phyloP scores from a whole-genome alignment of 2,113 vertebrate species.

The Cyprinodon brontotheroides region DNA sequence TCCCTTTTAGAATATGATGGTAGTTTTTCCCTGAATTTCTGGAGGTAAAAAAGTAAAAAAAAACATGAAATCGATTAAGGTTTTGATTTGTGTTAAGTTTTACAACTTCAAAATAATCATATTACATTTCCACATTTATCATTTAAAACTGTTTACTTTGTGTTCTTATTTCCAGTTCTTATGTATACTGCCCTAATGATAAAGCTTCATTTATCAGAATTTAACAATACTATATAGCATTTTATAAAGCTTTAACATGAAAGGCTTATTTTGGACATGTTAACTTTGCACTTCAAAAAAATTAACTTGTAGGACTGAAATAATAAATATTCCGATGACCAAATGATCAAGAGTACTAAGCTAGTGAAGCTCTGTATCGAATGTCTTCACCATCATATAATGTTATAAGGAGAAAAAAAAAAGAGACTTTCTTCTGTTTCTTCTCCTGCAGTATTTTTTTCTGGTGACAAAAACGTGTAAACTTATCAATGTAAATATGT shows the following conservation, averaged over 20 bases:
- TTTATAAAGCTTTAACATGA: too few species aligned
- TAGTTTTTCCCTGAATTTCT: conserved; percentile 93
- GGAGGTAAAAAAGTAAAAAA: conserved; percentile 27
- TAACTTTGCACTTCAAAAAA: background rate
- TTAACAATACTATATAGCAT: too few species aligned
- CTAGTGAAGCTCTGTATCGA: background rate
- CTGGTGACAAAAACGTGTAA: background rate
- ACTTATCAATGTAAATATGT: background rate
- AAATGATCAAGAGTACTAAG: background rate
- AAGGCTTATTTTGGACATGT: background rate
- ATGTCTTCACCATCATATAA: background rate
- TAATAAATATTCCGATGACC: background rate
- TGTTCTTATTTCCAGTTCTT: background rate
- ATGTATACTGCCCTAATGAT: too few species aligned
- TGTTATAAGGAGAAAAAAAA: background rate
- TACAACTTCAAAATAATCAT: background rate
- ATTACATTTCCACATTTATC: background rate
- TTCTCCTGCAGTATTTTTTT: background rate
- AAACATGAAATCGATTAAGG: background rate
- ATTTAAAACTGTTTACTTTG: background rate
- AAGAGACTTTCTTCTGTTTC: too few species aligned
- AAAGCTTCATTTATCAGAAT: too few species aligned
- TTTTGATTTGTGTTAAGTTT: background rate
- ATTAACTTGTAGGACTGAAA: background rate
- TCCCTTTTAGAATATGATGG: conserved; percentile 90